Evolutionary conservation across 1,140 invertebrate genomes (phyloP).

Genomic region (Aphelenchoides besseyi): DNA sequence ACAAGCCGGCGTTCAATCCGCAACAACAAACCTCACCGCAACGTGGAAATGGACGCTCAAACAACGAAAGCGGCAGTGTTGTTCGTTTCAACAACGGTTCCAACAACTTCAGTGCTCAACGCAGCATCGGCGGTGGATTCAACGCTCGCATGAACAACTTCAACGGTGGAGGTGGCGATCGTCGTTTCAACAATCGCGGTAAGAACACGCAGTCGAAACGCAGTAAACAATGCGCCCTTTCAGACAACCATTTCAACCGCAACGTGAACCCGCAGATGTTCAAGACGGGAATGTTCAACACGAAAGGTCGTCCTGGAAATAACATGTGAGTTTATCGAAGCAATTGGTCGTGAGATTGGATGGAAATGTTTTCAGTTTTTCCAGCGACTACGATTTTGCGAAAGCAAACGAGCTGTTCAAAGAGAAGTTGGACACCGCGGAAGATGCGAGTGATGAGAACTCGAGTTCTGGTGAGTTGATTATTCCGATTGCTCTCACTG

Average conservation of each 20-base stretch:
- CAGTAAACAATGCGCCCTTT: not conserved
- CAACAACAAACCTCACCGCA: not conserved
- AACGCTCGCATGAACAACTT: not conserved
- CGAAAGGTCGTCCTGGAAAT: not conserved
- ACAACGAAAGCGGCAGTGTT: not conserved
- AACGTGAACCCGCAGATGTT: not conserved
- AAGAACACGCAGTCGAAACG: not conserved
- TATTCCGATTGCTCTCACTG: not conserved
- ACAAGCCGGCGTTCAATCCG: not conserved
- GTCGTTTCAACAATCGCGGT: conserved; percentile 2
- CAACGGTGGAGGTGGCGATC: not conserved
- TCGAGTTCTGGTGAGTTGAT: not conserved
- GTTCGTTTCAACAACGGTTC: conserved; percentile 1
- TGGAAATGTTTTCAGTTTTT: not conserved
- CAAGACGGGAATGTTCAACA: not conserved
- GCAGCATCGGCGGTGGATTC: not conserved
- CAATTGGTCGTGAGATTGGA: not conserved
- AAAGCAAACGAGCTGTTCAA: conserved; percentile 11
- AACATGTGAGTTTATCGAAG: not conserved
- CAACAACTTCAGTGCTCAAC: not conserved
- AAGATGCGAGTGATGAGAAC: not conserved
- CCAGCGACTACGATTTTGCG: conserved; percentile 10
- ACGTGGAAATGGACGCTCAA: not conserved
- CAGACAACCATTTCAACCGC: not conserved
- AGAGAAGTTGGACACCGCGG: not conserved